These are phyloP conservation scores for Aspidiotus destructor DNA, from an alignment of 2,888 invertebrate species.

Conservation along the genomic window DNA sequence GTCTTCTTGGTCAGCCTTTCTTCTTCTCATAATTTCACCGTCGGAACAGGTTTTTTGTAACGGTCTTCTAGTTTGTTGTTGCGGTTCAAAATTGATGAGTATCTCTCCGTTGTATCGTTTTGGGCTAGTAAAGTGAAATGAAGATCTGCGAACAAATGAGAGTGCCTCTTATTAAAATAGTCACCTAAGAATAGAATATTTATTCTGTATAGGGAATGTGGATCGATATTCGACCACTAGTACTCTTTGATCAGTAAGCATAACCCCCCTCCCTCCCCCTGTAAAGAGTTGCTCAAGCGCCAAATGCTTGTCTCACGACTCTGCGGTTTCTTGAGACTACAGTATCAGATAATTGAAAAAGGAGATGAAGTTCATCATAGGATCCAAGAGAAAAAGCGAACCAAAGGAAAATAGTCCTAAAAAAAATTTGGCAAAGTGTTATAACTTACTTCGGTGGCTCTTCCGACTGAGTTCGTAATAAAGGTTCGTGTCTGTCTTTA, in stretches of 20 bases:
- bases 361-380: too few species aligned
- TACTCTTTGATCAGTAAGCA: too few species aligned
- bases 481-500: conserved; percentile 56
- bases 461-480: conserved; percentile 75
- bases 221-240: too few species aligned
- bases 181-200: background rate
- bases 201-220: background rate
- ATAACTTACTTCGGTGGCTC: conserved; percentile 48
- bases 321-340: too few species aligned
- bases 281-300: too few species aligned
- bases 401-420: background rate
- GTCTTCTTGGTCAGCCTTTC: conserved; percentile 44
- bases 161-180: background rate
- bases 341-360: too few species aligned
- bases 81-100: conserved; percentile 77
- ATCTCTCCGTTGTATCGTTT: conserved; percentile 51
- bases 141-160: conserved; percentile 34
- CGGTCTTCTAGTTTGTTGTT: conserved; percentile 38
- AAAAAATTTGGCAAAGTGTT: background rate
- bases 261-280: too few species aligned
- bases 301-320: too few species aligned
- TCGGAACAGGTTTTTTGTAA: conserved; percentile 71
- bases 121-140: conserved; percentile 39
- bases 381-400: too few species aligned
- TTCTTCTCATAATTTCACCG: conserved; percentile 62